Conservation (phyloP, 2,113 vertebrate genomes). For the Dasyprocta punctata region DNA sequence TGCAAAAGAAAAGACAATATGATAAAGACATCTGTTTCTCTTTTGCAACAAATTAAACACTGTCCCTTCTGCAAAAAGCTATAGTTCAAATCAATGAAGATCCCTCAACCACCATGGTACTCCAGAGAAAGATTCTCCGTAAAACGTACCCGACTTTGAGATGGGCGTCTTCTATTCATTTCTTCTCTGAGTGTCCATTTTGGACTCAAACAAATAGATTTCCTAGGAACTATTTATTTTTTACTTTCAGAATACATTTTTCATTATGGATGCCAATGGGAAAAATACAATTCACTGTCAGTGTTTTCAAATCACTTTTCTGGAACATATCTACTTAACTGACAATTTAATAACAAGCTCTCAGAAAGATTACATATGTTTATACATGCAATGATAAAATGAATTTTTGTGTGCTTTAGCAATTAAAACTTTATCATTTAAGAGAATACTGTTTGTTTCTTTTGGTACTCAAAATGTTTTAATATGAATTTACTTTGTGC, state of each 20-base stretch:
- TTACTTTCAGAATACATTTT: constrained; percentile 41
- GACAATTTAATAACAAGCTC: constrained; percentile 71
- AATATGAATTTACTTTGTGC: constrained; percentile 34
- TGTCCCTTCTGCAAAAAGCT: not conserved
- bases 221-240: not conserved
- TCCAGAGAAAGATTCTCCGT: not conserved
- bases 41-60: not conserved
- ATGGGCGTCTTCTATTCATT: not conserved
- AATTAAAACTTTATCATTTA: constrained; percentile 66
- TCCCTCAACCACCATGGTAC: too few species aligned
- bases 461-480: constrained; percentile 35
- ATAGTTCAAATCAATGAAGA: not conserved
- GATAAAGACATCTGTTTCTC: not conserved
- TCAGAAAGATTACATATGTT: constrained; percentile 61
- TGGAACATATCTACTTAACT: constrained; percentile 62
- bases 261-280: constrained; percentile 36
- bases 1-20: not conserved
- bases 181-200: not conserved
- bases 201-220: constrained; percentile 16
- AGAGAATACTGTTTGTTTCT: constrained; percentile 58
- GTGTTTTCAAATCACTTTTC: constrained; percentile 64
- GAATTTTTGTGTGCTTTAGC: constrained; percentile 49
- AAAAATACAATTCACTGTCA: constrained; percentile 53
- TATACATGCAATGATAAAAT: constrained; percentile 57
- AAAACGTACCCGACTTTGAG: not conserved